phyloP scores from a whole-genome alignment of 2,888 invertebrate species.

The Drosophila seclusa region DNA sequence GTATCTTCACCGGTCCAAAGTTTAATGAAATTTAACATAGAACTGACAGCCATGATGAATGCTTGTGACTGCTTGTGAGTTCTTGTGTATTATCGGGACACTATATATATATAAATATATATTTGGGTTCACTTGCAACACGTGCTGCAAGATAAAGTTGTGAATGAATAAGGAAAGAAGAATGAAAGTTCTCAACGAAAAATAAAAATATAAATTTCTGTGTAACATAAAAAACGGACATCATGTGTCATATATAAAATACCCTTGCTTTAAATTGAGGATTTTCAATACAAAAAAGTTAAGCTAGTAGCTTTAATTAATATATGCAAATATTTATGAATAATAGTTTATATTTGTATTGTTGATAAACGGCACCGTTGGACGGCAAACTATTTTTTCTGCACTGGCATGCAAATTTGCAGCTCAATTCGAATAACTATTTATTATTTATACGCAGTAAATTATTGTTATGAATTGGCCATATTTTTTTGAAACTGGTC shows the following conservation, averaged over 20 bases:
- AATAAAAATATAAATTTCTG: background rate
- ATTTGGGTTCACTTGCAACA: conserved; percentile 20
- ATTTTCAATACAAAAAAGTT: background rate
- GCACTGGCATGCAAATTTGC: conserved; percentile 8
- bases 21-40: conserved; percentile 72
- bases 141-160: conserved; percentile 35
- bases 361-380: conserved; percentile 2
- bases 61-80: conserved; percentile 21
- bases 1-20: conserved; percentile 42
- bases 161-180: background rate
- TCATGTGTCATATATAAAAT: conserved; percentile 4
- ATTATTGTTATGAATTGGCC: conserved; percentile 21
- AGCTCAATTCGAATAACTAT: conserved; percentile 3
- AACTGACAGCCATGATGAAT: conserved; percentile 69
- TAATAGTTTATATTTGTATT: background rate
- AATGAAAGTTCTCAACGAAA: conserved; percentile 3
- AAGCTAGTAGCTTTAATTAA: background rate
- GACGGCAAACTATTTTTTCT: background rate
- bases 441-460: conserved; percentile 19
- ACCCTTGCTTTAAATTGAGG: background rate
- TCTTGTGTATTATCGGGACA: conserved; percentile 6
- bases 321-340: conserved; percentile 5
- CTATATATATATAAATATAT: background rate
- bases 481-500: conserved; percentile 17
- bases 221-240: background rate